Percentiles rank a stretch among this genome's conserved stretches.
Evolutionary conservation across 2,113 vertebrate species (phyloP).

Genomic region (Lepus timidus): DNA sequence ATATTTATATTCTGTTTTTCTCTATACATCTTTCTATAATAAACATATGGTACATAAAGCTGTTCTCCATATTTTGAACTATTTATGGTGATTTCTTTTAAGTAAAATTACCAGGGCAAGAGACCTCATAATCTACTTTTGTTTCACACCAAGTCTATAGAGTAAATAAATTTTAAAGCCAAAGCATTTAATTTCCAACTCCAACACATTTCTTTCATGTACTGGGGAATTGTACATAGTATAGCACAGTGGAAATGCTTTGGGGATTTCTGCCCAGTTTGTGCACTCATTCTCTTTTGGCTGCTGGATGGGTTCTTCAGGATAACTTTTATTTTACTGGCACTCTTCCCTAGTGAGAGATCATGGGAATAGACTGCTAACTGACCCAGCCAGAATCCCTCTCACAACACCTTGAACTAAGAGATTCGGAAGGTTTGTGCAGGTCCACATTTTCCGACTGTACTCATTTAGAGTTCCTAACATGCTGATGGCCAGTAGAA

Average conservation of each 20-base stretch:
- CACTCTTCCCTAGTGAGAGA: background rate
- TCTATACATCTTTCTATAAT: conserved; percentile 27
- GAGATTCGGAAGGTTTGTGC: background rate
- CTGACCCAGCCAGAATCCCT: background rate
- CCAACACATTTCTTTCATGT: background rate
- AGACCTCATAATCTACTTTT: background rate
- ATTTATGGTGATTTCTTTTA: conserved; percentile 14
- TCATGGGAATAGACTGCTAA: background rate
- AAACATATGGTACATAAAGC: background rate
- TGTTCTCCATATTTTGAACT: conserved; percentile 35
- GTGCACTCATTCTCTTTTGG: background rate
- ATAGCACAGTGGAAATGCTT: background rate
- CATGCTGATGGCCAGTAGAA: background rate
- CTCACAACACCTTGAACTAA: background rate
- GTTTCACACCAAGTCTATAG: background rate
- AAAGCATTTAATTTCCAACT: background rate
- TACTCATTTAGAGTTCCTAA: background rate
- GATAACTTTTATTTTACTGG: background rate
- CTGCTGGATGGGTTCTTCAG: background rate
- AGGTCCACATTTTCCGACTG: background rate
- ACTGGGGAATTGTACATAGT: background rate
- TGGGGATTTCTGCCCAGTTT: background rate
- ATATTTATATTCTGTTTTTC: background rate
- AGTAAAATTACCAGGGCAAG: conserved; percentile 19
- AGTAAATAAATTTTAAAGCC: background rate